Conservation (phyloP, 2,797 vertebrate genomes). For the Cirrhinus mrigala region DNA sequence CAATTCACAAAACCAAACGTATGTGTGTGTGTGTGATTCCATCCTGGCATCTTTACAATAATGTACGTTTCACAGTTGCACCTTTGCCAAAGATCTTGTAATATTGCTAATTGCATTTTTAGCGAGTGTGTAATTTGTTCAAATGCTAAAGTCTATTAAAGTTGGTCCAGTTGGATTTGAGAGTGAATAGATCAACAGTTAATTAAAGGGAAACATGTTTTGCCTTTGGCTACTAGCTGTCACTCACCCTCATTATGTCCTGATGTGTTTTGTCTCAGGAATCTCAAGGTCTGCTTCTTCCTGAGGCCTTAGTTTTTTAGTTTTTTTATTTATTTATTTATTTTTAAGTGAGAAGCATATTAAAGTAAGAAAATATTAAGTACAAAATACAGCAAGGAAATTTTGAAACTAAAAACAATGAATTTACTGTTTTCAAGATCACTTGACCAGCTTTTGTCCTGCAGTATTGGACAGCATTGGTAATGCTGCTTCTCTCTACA, state of each 20-base stretch:
- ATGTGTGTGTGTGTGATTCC: background rate
- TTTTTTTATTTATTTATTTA: too few species aligned
- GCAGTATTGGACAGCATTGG: background rate
- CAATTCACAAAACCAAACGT: too few species aligned
- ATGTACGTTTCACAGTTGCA: background rate
- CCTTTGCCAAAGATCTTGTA: background rate
- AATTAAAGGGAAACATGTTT: conserved; percentile 52
- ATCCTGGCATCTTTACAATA: background rate
- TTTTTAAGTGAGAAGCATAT: conserved; percentile 36
- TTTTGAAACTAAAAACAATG: background rate
- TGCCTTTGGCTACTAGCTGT: conserved; percentile 48
- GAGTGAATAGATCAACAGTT: conserved; percentile 47
- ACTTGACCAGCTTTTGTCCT: background rate
- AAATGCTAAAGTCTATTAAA: conserved; percentile 14
- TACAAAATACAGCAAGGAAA: background rate
- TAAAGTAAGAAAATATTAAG: background rate
- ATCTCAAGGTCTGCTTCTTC: conserved; percentile 60
- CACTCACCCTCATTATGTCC: conserved; percentile 44
- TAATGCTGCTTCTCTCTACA: background rate
- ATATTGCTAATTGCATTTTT: conserved; percentile 34
- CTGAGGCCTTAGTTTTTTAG: conserved; percentile 35
- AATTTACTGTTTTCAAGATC: background rate
- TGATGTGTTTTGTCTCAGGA: conserved; percentile 36
- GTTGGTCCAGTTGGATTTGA: conserved; percentile 38
- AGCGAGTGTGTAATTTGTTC: conserved; percentile 20